Evolutionary conservation across 92 coral and sea anemone genomes (phyloP), one percentile per base, ranked within the genome.

Genomic region (Palythoa grandiflora): DNA sequence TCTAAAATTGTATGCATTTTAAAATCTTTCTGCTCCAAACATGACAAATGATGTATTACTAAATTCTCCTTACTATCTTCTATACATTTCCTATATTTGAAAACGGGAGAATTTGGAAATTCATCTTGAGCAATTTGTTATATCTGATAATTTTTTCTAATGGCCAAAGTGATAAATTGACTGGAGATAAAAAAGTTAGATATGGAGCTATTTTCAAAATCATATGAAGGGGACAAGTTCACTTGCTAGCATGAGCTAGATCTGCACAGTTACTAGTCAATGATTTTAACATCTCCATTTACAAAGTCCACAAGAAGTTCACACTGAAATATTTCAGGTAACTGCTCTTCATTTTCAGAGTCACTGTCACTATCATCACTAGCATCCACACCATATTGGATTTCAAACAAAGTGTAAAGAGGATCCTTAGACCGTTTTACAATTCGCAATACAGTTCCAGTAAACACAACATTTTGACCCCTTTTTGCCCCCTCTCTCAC

Each of bases 11-110:
- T 13, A 74, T 74, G 55, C 51, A 40, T 15, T 74, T 74, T 51
- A 51, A 51, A 74, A 74, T 59, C 78, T 38, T 74, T 74, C 57
- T 39, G 77, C 77, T 74, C 55, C 78, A 74, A 74, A 74, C 78
- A 44, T 74, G 57, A 5, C 53, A 73, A 73, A 38, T 73, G 52
- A 73, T 39, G 53, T 38, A 8, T 70, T 70, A 21, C 74, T 40
- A 40, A 28, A 40, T 40, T 40, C 47, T 40, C 47, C 47, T 40
- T 40, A 54, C 60, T 54, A 54, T 73, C 51, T 38, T 74, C 57
- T 19, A 74, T 74, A 74, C 78, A 74, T 74, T 74, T 74, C 59
- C 78, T 74, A 2, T 47, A 74, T 40, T 1, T 74, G 20, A 74
- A 13, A 74, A 74, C 17, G 77, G 77, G 77, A 72, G 77, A 72